phyloP scores from a whole-genome alignment of 2,888 invertebrate species.

The Prenolepis imparis region DNA sequence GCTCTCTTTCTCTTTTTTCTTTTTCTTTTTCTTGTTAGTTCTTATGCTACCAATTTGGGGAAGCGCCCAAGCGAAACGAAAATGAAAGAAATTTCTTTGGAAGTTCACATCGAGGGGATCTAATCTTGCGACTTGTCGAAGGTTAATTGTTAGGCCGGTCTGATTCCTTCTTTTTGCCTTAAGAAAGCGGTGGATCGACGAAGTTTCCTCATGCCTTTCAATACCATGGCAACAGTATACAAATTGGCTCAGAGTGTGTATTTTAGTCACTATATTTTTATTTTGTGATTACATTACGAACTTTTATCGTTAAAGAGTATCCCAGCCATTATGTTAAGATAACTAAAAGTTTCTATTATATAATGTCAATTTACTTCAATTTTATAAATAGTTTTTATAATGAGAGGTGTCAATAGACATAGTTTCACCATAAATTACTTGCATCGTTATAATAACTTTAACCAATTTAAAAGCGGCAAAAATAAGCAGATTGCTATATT shows the following conservation, averaged over 20 bases:
- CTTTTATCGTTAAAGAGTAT: not conserved
- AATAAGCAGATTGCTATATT: not conserved
- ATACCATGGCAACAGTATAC: not conserved
- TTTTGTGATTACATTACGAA: not conserved
- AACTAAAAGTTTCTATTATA: not conserved
- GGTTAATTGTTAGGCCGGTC: not conserved
- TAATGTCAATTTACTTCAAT: not conserved
- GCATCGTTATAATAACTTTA: not conserved
- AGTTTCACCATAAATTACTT: not conserved
- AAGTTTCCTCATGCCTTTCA: not conserved
- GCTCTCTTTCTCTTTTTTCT: not conserved
- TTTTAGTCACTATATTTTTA: not conserved
- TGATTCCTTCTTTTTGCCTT: not conserved
- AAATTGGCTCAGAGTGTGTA: not conserved
- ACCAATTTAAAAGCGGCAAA: not conserved
- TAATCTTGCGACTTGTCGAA: conserved; percentile 5
- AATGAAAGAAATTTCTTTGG: not conserved
- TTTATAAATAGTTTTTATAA: not conserved
- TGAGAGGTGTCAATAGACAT: not conserved
- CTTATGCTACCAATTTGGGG: not conserved
- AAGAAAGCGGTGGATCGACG: not conserved
- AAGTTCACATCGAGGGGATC: not conserved
- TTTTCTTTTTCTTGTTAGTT: not conserved
- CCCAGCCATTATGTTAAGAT: conserved; percentile 15
- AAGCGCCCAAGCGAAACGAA: conserved; percentile 20